Evolutionary conservation across 2,797 vertebrate genomes (phyloP).

Genomic region (Poecile montanus): DNA sequence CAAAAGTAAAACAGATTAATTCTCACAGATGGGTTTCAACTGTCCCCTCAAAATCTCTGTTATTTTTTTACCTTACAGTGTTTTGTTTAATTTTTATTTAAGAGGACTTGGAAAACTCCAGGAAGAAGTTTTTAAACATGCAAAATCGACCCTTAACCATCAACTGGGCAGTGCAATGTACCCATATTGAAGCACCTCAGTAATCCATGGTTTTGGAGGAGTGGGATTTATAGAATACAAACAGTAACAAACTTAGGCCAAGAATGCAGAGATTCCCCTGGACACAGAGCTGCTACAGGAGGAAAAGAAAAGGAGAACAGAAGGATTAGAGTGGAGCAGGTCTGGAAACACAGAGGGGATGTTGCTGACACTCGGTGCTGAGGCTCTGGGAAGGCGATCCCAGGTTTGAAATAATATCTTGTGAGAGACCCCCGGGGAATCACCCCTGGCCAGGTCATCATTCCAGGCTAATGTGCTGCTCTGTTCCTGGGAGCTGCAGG

Average conservation of each 20-base stretch:
- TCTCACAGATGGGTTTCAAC: background rate
- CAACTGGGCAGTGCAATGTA: background rate
- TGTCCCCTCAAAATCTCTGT: background rate
- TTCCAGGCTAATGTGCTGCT: background rate
- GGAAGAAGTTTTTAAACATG: background rate
- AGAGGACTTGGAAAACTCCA: background rate
- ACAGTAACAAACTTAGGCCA: background rate
- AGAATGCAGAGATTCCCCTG: background rate
- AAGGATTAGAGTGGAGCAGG: background rate
- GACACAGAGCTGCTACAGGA: background rate
- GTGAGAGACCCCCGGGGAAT: background rate
- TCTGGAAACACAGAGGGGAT: background rate
- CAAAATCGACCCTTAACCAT: background rate
- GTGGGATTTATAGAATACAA: background rate
- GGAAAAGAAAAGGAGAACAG: background rate
- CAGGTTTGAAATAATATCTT: constrained; percentile 31
- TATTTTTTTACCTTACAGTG: background rate
- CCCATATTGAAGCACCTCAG: background rate
- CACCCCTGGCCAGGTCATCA: background rate
- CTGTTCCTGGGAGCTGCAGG: background rate
- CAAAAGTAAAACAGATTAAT: background rate
- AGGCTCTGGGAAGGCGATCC: background rate
- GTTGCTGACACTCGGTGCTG: background rate
- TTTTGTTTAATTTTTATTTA: background rate
- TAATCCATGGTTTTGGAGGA: background rate